Evolutionary conservation across 2,113 vertebrate species (phyloP), one percentile per base, ranked within the genome.

Genomic region (Cryptomyrus ogoouensis): DNA sequence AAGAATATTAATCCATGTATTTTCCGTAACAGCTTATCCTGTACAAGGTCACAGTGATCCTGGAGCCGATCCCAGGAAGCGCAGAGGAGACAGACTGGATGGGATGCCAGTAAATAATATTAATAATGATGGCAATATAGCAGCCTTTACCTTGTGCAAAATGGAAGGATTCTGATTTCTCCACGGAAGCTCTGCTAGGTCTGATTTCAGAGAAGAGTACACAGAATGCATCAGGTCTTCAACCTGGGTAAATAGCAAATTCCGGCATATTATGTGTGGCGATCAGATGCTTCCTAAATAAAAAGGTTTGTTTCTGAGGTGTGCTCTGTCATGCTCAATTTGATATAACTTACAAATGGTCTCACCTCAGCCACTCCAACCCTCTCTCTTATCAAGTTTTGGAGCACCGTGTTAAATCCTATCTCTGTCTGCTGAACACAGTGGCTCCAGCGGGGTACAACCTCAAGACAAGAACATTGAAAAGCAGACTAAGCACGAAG

Each of bases 391-490:
- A 96, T 89, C 66, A 94, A 86, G 83, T 93, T 91, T 56, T 52
- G 86, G 31, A 96, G 92, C 50, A 95, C 93, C 1, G 49, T 62
- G 15, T 93, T 92, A 90, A 96, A 96, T 5, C 94, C 95, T 91
- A 88, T 92, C 66, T 95, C 91, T 0, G 95, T 95, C 90, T 95
- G 93, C 74, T 92, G 89, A 62, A 96, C 91, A 83, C 96, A 96
- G 27, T 88, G 92, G 93, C 88, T 93, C 96, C 96, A 96, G 49
- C 93, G 95, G 90, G 96, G 96, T 15, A 83, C 90, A 3, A 88
- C 91, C 94, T 96, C 92, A 31, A 91, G 27, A 53, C 88, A 88
- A 85, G 42, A 80, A 85, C 44, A 80, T n/a, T 56, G 13, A 53
- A 39, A 52, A 83, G n/a, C 19, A 27, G 53, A 19, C 42, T 58